These are phyloP conservation scores for Pygoscelis antarcticus DNA, from an alignment of 2,113 vertebrate species.

Conservation along the genomic window DNA sequence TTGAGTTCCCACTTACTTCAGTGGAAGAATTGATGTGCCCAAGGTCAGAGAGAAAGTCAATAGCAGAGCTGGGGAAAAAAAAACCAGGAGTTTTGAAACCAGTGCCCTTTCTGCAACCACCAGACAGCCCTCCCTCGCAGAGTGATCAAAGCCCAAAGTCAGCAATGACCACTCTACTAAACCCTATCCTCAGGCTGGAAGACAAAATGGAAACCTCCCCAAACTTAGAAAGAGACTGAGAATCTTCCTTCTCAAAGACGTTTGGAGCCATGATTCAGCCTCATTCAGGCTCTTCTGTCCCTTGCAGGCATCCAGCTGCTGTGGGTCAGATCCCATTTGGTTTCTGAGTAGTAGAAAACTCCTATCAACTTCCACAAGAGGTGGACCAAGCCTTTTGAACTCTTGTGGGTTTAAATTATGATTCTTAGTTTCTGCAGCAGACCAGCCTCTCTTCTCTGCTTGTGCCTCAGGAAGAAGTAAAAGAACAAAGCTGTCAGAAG, in stretches of 20 bases:
- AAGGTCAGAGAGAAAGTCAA: constrained; percentile 60
- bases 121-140: background rate
- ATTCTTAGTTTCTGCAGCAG: background rate
- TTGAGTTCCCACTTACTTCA: constrained; percentile 59
- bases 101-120: background rate
- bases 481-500: constrained; percentile 36
- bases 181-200: background rate
- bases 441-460: background rate
- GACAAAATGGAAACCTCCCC: background rate
- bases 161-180: background rate
- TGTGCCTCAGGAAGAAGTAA: background rate
- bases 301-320: background rate
- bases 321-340: background rate
- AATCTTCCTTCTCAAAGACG: background rate
- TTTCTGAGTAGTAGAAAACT: background rate
- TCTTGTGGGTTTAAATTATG: background rate
- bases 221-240: background rate
- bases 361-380: background rate
- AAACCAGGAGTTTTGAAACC: background rate
- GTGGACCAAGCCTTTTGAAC: background rate
- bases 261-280: background rate
- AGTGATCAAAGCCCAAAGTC: background rate
- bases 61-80: background rate
- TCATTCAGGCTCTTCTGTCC: background rate
- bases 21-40: constrained; percentile 42